These are phyloP conservation scores for Parambassis ranga DNA, from an alignment of 2,797 vertebrate genomes.

Conservation along the genomic window DNA sequence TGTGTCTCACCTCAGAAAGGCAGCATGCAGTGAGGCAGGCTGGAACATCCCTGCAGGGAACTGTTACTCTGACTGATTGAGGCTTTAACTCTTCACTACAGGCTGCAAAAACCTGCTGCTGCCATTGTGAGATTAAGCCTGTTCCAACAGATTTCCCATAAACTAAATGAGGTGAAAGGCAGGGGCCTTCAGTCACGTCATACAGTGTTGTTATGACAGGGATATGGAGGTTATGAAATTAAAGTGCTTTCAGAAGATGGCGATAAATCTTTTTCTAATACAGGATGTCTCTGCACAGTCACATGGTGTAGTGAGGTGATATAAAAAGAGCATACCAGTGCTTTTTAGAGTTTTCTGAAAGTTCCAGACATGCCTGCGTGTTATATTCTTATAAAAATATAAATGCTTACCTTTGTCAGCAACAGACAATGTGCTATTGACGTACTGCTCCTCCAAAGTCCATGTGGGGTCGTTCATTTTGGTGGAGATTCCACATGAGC, in stretches of 20 bases:
- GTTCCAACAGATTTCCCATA: constrained; percentile 20
- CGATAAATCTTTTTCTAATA: not conserved
- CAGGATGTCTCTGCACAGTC: not conserved
- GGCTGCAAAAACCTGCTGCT: constrained; percentile 1
- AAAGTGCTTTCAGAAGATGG: not conserved
- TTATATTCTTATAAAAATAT: no score
- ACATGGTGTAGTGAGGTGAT: no score
- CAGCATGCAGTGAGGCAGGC: not conserved
- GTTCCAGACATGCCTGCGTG: no score
- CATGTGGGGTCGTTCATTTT: constrained; percentile 88
- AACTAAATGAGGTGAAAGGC: constrained; percentile 23
- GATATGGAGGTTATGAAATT: not conserved
- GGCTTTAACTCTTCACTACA: constrained; percentile 18
- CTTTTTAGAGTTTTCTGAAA: not conserved
- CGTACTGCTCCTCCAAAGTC: constrained; percentile 91
- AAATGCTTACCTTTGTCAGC: constrained; percentile 93
- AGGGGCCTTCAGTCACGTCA: not conserved
- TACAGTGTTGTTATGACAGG: not conserved
- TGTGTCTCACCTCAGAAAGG: not conserved
- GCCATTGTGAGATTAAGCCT: constrained; percentile 10
- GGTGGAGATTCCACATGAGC: constrained; percentile 91
- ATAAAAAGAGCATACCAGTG: not conserved
- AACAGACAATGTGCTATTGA: constrained; percentile 90
- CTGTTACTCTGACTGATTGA: constrained; percentile 22
- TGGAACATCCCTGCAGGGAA: not conserved